A percentile compares a stretch with the other conserved stretches of the same genome.
Evolutionary conservation across 2,797 vertebrate genomes (phyloP).

Genomic region (Garrulus glandarius): DNA sequence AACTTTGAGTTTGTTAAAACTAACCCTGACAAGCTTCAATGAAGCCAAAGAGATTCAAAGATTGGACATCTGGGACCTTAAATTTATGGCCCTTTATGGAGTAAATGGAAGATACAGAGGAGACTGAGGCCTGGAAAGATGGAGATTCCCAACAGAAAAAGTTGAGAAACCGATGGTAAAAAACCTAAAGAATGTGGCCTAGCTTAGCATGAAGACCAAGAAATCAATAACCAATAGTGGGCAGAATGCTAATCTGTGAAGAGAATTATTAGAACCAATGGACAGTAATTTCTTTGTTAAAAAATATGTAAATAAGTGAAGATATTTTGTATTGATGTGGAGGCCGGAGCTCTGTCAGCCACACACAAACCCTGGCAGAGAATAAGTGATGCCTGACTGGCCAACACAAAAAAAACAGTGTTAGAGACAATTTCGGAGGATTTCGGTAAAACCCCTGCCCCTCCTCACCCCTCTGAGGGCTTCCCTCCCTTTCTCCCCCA

Average conservation of each 20-base stretch:
- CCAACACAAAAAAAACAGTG: fast-evolving
- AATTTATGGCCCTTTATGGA: neutral
- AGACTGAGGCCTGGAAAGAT: neutral
- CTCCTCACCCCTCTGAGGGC: fast-evolving
- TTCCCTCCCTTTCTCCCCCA: too few species aligned
- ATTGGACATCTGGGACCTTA: neutral
- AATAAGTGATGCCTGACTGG: fast-evolving
- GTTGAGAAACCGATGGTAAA: neutral
- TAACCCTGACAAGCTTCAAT: neutral
- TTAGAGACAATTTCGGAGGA: neutral
- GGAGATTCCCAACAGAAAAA: neutral
- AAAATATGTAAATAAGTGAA: neutral
- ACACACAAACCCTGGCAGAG: neutral
- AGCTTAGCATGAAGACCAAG: neutral
- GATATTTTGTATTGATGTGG: neutral
- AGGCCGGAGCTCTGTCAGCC: neutral
- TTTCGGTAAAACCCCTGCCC: neutral
- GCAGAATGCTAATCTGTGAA: neutral
- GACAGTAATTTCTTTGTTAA: neutral
- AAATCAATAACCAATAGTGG: too few species aligned
- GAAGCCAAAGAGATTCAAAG: neutral
- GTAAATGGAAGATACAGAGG: neutral
- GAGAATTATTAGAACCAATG: too few species aligned
- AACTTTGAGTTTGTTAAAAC: neutral
- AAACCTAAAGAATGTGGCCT: neutral